Evolutionary conservation across 2,113 vertebrate genomes (phyloP).

Genomic region (Grammomys dolichurus): DNA sequence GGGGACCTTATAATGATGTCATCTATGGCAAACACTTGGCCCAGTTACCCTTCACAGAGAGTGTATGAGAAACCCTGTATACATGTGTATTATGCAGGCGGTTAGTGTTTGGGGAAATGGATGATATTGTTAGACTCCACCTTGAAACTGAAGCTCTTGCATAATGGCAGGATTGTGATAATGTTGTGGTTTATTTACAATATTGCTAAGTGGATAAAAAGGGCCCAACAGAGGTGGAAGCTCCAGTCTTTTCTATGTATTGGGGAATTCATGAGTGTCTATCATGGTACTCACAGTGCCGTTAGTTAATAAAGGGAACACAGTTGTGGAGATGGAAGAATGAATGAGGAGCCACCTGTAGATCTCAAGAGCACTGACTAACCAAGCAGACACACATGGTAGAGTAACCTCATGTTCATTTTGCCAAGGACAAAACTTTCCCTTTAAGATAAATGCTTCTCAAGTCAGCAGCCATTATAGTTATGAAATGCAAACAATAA

Average conservation of each 20-base stretch:
- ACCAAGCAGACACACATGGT: fast-evolving
- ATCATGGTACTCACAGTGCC: neutral
- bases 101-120: neutral
- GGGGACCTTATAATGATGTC: neutral
- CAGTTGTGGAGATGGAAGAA: neutral
- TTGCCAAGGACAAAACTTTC: neutral
- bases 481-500: neutral
- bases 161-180: neutral
- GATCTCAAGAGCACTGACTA: neutral
- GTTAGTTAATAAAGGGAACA: neutral
- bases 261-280: neutral
- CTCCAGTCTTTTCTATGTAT: neutral
- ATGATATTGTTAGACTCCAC: neutral
- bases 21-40: neutral
- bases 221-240: neutral
- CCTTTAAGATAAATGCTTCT: neutral
- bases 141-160: neutral
- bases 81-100: no score
- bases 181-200: neutral
- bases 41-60: neutral
- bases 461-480: neutral
- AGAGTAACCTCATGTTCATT: neutral
- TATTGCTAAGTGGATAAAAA: neutral
- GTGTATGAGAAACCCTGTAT: neutral
- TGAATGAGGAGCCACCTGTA: neutral